Percentiles rank a stretch among this genome's conserved stretches.
Evolutionary conservation across 92 coral and sea anemone genomes (phyloP).

Genomic region (Phenganax stokvisi): DNA sequence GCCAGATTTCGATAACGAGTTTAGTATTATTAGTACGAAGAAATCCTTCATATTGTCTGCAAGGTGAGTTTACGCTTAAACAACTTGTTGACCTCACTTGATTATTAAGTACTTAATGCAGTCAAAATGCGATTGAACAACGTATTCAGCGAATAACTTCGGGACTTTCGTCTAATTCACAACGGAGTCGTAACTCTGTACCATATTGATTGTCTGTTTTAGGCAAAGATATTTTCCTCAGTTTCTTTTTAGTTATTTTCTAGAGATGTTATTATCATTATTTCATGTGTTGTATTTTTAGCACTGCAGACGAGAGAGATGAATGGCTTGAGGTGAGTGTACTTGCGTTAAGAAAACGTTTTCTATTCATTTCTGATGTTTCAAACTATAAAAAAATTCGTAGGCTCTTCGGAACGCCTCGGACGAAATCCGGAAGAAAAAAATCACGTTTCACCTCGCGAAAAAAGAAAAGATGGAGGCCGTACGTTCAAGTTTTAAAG

Average conservation of each 20-base stretch:
- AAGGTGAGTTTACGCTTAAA: conserved; percentile 49
- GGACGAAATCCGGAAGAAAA: conserved; percentile 67
- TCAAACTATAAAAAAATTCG: not conserved
- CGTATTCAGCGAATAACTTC: not conserved
- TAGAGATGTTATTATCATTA: not conserved
- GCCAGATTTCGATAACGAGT: conserved; percentile 93
- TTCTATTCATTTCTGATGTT: too few species aligned
- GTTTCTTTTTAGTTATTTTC: too few species aligned
- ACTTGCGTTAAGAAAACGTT: not conserved
- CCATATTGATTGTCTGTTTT: too few species aligned
- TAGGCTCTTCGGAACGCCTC: conserved; percentile 77
- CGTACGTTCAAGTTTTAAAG: not conserved
- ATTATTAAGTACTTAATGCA: not conserved
- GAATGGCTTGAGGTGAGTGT: conserved; percentile 80
- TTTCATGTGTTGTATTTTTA: conserved; percentile 24
- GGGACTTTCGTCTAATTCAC: too few species aligned
- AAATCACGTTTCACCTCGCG: conserved; percentile 58
- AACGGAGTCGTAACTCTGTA: too few species aligned
- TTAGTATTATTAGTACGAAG: conserved; percentile 83
- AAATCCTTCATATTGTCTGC: conserved; percentile 91
- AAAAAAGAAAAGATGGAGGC: conserved; percentile 47
- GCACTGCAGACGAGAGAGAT: conserved; percentile 94
- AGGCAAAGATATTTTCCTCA: too few species aligned
- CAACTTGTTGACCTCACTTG: not conserved
- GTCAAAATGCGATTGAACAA: not conserved